A percentile compares a stretch with the other conserved stretches of the same genome.
phyloP scores from a whole-genome alignment of 2,113 vertebrate species.

The Oreochromis aureus region DNA sequence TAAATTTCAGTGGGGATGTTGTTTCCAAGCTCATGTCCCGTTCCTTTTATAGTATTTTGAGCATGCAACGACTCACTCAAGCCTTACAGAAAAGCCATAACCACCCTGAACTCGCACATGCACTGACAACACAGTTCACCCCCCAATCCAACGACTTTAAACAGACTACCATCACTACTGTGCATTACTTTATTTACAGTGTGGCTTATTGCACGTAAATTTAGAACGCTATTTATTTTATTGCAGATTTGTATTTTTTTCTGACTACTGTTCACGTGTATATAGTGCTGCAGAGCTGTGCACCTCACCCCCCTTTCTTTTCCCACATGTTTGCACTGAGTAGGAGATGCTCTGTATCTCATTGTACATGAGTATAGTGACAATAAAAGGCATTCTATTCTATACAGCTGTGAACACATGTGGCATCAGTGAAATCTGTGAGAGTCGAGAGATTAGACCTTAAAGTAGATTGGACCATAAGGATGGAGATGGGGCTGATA shows the following conservation, averaged over 20 bases:
- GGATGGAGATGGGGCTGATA: not conserved
- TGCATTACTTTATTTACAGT: not conserved
- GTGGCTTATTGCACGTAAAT: not conserved
- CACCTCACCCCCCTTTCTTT: not conserved
- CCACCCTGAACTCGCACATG: not conserved
- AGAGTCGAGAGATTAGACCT: not conserved
- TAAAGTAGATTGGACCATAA: not conserved
- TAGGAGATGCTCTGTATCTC: not conserved
- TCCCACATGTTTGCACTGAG: not conserved
- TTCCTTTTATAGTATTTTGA: not conserved
- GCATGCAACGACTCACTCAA: not conserved
- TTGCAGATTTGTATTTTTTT: not conserved
- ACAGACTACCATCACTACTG: not conserved
- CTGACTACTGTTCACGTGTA: not conserved
- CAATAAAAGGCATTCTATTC: not conserved
- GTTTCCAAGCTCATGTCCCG: rapidly evolving
- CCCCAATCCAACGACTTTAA: not conserved
- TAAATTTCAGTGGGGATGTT: not conserved
- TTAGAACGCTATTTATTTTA: not conserved
- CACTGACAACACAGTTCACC: not conserved
- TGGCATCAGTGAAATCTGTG: not conserved
- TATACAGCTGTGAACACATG: not conserved
- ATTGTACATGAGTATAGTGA: rapidly evolving
- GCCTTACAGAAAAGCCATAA: not conserved
- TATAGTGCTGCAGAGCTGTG: not conserved